Conservation (phyloP, 2,113 vertebrate genomes). For the Gavialis gangeticus region DNA sequence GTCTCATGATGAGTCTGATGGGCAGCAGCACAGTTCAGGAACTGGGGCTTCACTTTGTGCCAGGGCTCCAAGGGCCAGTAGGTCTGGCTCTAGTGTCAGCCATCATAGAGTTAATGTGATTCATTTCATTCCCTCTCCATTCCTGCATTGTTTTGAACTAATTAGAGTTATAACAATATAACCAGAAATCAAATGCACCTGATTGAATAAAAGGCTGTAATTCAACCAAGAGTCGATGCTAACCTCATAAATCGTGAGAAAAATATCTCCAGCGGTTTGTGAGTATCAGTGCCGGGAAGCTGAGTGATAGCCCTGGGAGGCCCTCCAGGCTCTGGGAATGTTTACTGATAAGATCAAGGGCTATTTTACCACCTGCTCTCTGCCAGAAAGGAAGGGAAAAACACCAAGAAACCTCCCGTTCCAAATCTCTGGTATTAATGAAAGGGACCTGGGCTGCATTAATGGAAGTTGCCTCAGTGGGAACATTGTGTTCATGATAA, state of each 20-base stretch:
- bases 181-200: accelerated
- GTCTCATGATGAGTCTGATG: too few species aligned
- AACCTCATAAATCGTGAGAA: accelerated
- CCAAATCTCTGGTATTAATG: neutral
- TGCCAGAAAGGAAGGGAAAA: accelerated
- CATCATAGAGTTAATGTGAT: accelerated
- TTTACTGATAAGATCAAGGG: accelerated
- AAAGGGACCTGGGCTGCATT: neutral
- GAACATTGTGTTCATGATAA: neutral
- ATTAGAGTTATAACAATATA: neutral
- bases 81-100: neutral
- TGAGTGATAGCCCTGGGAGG: neutral
- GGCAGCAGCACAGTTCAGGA: neutral
- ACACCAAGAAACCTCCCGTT: neutral
- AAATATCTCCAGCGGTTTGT: accelerated
- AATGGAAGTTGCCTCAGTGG: neutral
- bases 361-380: accelerated
- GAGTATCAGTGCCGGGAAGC: neutral
- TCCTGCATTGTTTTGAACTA: neutral
- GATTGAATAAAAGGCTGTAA: neutral
- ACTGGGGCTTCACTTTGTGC: neutral
- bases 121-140: neutral
- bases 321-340: neutral
- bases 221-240: neutral
- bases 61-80: neutral